Evolutionary conservation across 2,797 vertebrate species (phyloP), one percentile per base, ranked within the genome.

Genomic region (Lates japonicus): DNA sequence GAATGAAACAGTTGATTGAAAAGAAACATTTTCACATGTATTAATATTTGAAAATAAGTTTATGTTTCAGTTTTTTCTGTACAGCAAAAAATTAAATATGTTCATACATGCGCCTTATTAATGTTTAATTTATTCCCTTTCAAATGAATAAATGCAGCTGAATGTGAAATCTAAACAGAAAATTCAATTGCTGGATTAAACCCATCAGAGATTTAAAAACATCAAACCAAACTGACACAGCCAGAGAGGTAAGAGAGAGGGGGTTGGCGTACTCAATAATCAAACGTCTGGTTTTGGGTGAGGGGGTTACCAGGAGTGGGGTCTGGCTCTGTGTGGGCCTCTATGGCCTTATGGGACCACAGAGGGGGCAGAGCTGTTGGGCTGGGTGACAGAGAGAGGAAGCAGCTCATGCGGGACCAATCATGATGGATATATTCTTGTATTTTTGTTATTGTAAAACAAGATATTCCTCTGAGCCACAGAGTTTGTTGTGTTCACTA

Each of bases 231-330:
- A 17, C 39, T 1, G 22, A 39, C 29, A 65, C 58, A 61, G 22
- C 54, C 3, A 17, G 42, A 72, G 81, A 57, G 4, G 54, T 54
- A 57, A 75, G 67, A 46, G 37, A 12, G n/a, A n/a, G n/a, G n/a
- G 29, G 29, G 58, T 7, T 0, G 70, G 7, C 9, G 66, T 89
- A 95, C 95, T 95, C 92, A n/a, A 96, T 95, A 91, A 20, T 93
- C 79, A 65, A 70, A 71, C 74, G 87, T 65, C 49, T 80, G 83
- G 79, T 70, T 90, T 75, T 63, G 86, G 84, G 85, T 71, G 58
- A 88, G 65, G 59, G 87, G 84, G 67, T 64, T 69, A 64, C 70
- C 59, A 10, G 31, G 81, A 79, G 41, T 48, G 58, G 81, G 78
- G 81, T 59, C 46, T 14, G 84, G 67, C 62, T 70, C 62, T 58